Evolutionary conservation across 2,888 invertebrate species (phyloP).

Genomic region (Meiosimyza platycephala): DNA sequence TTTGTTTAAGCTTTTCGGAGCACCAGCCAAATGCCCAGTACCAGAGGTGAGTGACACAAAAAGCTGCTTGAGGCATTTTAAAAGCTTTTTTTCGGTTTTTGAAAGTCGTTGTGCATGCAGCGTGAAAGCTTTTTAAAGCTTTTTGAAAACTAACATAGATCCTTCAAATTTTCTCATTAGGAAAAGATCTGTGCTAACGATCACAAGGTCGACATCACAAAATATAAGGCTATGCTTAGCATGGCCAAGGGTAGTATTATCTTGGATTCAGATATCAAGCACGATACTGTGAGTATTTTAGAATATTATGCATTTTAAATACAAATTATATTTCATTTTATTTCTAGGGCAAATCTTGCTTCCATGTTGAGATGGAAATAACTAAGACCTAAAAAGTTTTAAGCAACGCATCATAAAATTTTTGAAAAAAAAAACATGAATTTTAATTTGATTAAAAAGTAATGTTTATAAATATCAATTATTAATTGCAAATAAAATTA

Average conservation of each 20-base stretch:
- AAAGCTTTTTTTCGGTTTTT: too few relatives aligned
- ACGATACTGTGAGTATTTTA: conserved; percentile 65
- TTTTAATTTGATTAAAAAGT: too few relatives aligned
- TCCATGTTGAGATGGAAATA: conserved; percentile 61
- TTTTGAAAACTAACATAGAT: too few relatives aligned
- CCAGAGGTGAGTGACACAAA: conserved; percentile 52
- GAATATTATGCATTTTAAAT: background rate
- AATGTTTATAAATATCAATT: too few relatives aligned
- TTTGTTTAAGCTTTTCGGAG: conserved; percentile 62
- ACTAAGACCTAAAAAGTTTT: conserved; percentile 51
- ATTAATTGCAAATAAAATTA: too few relatives aligned
- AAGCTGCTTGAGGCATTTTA: background rate
- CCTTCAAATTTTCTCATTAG: conserved; percentile 44
- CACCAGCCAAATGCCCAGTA: conserved; percentile 67
- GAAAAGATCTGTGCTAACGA: conserved; percentile 64
- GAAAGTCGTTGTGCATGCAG: too few relatives aligned
- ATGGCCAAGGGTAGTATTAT: conserved; percentile 66
- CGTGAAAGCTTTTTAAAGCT: too few relatives aligned
- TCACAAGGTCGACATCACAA: conserved; percentile 64
- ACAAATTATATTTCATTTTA: conserved; percentile 14
- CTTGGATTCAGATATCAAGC: conserved; percentile 61
- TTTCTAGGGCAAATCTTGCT: conserved; percentile 62
- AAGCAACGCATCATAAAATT: too few relatives aligned
- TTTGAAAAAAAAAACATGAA: too few relatives aligned
- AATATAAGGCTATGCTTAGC: conserved; percentile 66